Conservation (phyloP, 2,113 vertebrate genomes). For the Neotoma lepida region DNA sequence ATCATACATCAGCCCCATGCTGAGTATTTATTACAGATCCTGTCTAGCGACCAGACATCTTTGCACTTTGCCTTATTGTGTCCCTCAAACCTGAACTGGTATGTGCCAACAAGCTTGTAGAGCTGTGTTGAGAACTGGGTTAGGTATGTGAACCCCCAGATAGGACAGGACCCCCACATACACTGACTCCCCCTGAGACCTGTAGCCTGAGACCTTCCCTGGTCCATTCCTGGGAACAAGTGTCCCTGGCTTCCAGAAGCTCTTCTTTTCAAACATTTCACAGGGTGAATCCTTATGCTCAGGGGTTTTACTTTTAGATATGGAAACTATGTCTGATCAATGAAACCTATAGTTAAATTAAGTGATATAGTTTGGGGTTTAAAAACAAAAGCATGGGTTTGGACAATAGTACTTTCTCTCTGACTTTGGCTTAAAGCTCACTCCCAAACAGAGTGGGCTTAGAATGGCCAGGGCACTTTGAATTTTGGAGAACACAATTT, state of each 20-base stretch:
- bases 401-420: neutral
- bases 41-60: neutral
- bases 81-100: slow-evolving; percentile 4
- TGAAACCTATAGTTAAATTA: neutral
- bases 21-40: neutral
- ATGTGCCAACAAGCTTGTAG: neutral
- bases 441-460: neutral
- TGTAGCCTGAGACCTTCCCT: neutral
- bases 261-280: neutral
- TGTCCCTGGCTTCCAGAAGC: neutral
- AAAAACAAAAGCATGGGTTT: neutral
- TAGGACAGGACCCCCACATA: neutral
- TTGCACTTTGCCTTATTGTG: neutral
- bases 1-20: neutral
- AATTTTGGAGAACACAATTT: neutral
- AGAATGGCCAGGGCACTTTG: neutral
- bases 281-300: neutral
- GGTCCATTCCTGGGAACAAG: neutral
- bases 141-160: neutral
- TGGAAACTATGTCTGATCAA: neutral
- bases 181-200: neutral
- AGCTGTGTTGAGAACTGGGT: neutral
- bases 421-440: neutral
- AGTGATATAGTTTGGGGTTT: neutral
- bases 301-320: neutral